Evolutionary conservation across 1,140 invertebrate genomes (phyloP), one percentile per base, ranked within the genome.

Genomic region (Delia radicum): DNA sequence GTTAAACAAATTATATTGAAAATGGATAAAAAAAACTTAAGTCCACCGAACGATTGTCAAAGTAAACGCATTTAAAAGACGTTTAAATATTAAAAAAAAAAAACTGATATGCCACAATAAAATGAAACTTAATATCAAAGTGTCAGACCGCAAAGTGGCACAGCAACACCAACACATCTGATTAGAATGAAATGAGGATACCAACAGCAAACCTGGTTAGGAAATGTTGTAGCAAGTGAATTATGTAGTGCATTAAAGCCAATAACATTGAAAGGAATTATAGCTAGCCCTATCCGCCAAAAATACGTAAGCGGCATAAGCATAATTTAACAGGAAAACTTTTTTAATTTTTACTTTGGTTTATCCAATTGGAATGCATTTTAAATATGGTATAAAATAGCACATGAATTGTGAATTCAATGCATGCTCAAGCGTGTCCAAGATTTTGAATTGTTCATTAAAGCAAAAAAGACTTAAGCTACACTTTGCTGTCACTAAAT

Each of bases 1-100:
- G 76, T 76, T 76, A 65, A 74, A 76, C 76, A 76, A 74, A 76
- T 76, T 76, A 76, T 76, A 74, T 67, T 74, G 46, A 18, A 48
- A 76, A 42, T 29, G 55, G 48, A 65, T 27, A 76, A 72, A 71
- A 62, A 42, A 31, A 46, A 61, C 67, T 46, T 42, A 29, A 75
- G 21, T 18, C 62, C 74, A 67, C 37, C 46, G 21, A 75, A 65
- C 73, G 63, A 62, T 26, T 26, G 55, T 37, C 73, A 74, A 74
- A 74, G 37, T 37, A 74, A 74, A 75, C 37, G 74, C 27, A 74
- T 55, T 31, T 62, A 21, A 29, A 61, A 29, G 18, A 74, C 48
- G 10, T 55, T 48, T 33, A 74, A 33, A 13, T 31, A 27, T 3
- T 33, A 2, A 18, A 27, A 18, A 29, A 48, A 10, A 6, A 3